These are phyloP conservation scores for Paradisaea rubra DNA, from an alignment of 2,113 vertebrate species.

Conservation along the genomic window DNA sequence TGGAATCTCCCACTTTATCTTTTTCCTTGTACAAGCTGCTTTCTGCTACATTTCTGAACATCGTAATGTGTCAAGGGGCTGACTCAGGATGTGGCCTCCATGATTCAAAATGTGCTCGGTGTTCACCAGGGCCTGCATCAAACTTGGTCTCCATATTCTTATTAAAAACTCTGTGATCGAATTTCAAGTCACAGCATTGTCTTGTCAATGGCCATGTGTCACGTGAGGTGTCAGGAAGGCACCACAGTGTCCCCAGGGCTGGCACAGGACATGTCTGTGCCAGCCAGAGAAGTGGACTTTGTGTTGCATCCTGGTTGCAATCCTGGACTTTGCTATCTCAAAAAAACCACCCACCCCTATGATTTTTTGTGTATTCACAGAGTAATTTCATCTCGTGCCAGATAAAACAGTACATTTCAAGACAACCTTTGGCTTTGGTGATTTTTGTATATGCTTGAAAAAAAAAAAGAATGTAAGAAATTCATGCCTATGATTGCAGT, in stretches of 20 bases:
- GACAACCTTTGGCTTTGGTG: background rate
- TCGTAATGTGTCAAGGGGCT: accelerated
- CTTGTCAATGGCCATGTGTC: accelerated
- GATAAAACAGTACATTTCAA: background rate
- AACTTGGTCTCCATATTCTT: accelerated
- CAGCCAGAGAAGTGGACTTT: background rate
- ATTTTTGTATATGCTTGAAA: background rate
- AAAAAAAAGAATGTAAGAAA: background rate
- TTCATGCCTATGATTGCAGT: background rate
- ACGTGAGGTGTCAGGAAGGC: background rate
- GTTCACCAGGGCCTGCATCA: background rate
- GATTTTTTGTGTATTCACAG: background rate
- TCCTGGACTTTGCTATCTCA: background rate
- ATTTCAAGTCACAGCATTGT: background rate
- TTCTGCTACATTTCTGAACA: accelerated
- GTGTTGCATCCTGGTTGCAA: background rate
- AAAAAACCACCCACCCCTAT: accelerated
- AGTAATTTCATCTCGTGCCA: accelerated
- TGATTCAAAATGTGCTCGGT: accelerated
- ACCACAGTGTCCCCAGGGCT: accelerated
- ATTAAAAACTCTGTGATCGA: accelerated
- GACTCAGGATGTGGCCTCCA: accelerated
- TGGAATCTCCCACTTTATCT: background rate
- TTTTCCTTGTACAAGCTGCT: background rate
- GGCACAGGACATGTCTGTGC: background rate